Evolutionary conservation across 2,113 vertebrate species (phyloP), one percentile per base, ranked within the genome.

Genomic region (Vulpes ferrilata): DNA sequence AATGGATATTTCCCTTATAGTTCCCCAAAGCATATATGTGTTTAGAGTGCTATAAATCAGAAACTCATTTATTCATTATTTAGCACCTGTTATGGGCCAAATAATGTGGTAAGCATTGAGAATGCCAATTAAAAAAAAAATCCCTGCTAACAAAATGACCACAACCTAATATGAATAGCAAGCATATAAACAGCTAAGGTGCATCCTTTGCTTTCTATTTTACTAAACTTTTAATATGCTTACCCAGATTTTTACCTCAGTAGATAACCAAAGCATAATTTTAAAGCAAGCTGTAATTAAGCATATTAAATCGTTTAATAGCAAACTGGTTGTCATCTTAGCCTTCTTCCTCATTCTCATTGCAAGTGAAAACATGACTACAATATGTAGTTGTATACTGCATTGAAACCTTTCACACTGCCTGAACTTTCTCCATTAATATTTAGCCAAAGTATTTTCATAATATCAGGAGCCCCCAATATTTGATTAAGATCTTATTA

Each of bases 401-500:
- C 38, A 23, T 4, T 55, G 48, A 74, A 64, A 35, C 16, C 11
- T 88, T 88, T 78, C 73, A 12, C 67, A 74, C 10, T 67, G 17
- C 19, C 35, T 97, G 84, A 53, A 65, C 43, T 53, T 88, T 92
- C 83, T 57, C 11, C 35, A 94, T 90, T 93, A 95, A 94, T 96
- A 74, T 85, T 93, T 88, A 96, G n/a, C 64, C 87, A 97, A n/a
- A 16, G 5, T 78, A 67, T 80, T 94, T 93, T 84, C 79, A 87
- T 95, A 89, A 76, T 89, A 90, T 57, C 51, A 82, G 87, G 93
- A 87, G 67, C 25, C 95, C 86, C 90, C 9, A 67, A 84, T 95
- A 80, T 95, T 96, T 93, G 81, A 79, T 92, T 78, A 94, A 86
- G 90, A 86, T 96, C 73, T 93, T 93, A 94, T 96, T 98, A 96